phyloP scores from a whole-genome alignment of 1,140 invertebrate genomes.

The Bradynema listronoti region DNA sequence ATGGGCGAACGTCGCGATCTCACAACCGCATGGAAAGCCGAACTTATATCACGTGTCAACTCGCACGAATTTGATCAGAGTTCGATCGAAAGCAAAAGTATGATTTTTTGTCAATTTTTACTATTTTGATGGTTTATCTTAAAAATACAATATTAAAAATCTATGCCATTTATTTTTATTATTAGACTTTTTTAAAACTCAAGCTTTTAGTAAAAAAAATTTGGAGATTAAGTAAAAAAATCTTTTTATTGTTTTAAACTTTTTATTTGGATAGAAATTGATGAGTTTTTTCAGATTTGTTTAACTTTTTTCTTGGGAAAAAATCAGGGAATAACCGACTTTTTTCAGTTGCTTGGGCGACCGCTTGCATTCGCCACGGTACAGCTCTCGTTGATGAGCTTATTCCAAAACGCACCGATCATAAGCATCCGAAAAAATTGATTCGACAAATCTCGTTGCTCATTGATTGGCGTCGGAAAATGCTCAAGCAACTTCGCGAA shows the following conservation, averaged over 20 bases:
- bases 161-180: slow-evolving; percentile 3
- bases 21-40: slow-evolving; percentile 45
- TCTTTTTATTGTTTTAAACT: neutral
- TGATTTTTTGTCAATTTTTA: slow-evolving; percentile 14
- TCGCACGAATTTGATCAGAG: slow-evolving; percentile 38
- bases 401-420: slow-evolving; percentile 15
- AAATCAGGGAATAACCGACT: slow-evolving; percentile 2
- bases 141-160: neutral
- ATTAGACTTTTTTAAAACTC: slow-evolving; percentile 16
- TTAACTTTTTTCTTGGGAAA: slow-evolving; percentile 18
- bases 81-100: slow-evolving; percentile 40
- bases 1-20: slow-evolving; percentile 45
- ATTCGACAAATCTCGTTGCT: slow-evolving; percentile 41
- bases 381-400: slow-evolving; percentile 51
- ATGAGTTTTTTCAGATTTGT: neutral
- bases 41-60: slow-evolving; percentile 38
- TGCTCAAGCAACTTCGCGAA: slow-evolving; percentile 45
- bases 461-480: slow-evolving; percentile 43
- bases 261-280: slow-evolving; percentile 4
- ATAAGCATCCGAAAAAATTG: slow-evolving; percentile 50
- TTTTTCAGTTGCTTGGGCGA: slow-evolving; percentile 52
- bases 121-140: neutral
- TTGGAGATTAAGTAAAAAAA: neutral
- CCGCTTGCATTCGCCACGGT: slow-evolving; percentile 53
- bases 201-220: slow-evolving; percentile 7